Evolutionary conservation across 2,113 vertebrate species (phyloP), one percentile per base, ranked within the genome.

Genomic region (Apodemus speciosus): DNA sequence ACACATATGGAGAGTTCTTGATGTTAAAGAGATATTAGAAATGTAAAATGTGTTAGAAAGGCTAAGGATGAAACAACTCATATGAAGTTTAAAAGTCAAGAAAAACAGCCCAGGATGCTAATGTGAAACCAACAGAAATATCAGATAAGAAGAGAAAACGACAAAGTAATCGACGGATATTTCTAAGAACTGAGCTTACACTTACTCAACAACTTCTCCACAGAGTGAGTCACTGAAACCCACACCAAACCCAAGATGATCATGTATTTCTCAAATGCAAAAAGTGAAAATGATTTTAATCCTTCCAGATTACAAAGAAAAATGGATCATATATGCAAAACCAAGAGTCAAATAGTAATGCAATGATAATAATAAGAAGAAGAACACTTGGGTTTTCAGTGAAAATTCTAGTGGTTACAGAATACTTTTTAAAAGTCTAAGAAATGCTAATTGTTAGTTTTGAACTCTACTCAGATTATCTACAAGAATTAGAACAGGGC

Each of bases 231-330:
- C 76, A 76, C 25, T 16, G 87, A 89, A 90, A 75, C 51, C 30
- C 60, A 93, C 51, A 84, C 18, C 6, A 66, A 60, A 16, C 58
- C 49, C 72, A 91, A 95, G 85, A 85, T 76, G 88, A 85, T 76
- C 35, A 66, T 62, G 25, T 81, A 46, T 56, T 85, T 90, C 69
- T 60, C 83, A 88, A 93, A 76, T 68, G 71, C 2, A 21, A 72
- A 85, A 38, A 93, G 16, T 66, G 38, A 84, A 93, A 88, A 90
- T n/a, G 35, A 60, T 88, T 27, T 90, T 53, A 85, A 72, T 88
- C 58, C 43, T 95, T 40, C 46, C 60, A 88, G 11, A 90, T 72
- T 66, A 88, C 32, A 94, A 80, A 85, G 27, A 91, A 95, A 88
- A 77, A 27, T 2, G 49, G 14, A 60, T 66, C 35, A 71, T 6